Evolutionary conservation across 2,888 invertebrate genomes (phyloP).

Genomic region (Nezara viridula): DNA sequence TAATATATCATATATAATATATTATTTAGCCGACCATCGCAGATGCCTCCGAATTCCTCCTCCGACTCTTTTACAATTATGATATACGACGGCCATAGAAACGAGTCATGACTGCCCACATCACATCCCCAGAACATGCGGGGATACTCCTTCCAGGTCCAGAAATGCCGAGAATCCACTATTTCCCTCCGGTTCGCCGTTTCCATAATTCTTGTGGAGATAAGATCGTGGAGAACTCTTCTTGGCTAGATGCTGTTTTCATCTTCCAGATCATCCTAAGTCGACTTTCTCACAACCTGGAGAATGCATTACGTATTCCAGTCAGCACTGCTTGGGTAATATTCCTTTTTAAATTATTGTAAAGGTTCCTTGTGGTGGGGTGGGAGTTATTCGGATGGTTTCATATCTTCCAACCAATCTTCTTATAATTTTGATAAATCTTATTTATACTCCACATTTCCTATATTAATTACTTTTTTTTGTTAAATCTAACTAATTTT

Average conservation of each 20-base stretch:
- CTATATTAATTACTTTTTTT: too few species aligned
- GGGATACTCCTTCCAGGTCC: not conserved
- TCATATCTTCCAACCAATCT: not conserved
- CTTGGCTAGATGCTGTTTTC: not conserved
- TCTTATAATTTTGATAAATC: not conserved
- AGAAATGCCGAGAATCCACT: not conserved
- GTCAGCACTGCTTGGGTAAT: not conserved
- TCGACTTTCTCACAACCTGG: slow-evolving; percentile 13
- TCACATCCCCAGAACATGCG: not conserved
- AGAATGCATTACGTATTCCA: slow-evolving; percentile 2
- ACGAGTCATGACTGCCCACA: not conserved
- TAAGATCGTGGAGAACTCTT: not conserved
- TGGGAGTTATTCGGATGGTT: not conserved
- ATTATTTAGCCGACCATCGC: too few species aligned
- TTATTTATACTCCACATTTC: too few species aligned
- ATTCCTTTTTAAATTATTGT: not conserved
- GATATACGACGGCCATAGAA: too few species aligned
- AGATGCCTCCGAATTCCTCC: too few species aligned
- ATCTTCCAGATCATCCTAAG: not conserved
- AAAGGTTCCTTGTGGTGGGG: not conserved
- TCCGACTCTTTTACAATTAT: too few species aligned
- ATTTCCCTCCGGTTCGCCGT: not conserved
- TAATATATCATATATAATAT: too few species aligned
- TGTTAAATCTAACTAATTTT: too few species aligned
- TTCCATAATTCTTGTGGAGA: not conserved